Conservation (phyloP, 2,797 vertebrate genomes). For the Coendou prehensilis region DNA sequence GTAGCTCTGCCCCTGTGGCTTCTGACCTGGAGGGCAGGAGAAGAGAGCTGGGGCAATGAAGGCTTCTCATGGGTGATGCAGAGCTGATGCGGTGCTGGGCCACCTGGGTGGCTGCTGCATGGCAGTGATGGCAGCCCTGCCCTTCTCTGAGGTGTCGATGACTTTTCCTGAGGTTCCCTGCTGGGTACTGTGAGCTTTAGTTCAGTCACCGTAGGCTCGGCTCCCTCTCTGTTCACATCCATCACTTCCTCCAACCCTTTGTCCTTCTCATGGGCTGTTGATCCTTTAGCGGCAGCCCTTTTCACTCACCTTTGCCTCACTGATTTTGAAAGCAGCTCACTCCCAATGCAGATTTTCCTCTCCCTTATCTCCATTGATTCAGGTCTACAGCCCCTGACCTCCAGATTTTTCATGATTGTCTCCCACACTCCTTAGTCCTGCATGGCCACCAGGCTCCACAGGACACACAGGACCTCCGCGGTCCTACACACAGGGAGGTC, state of each 20-base stretch:
- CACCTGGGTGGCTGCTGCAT: not conserved
- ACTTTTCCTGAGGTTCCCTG: not conserved
- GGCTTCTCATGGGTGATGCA: not conserved
- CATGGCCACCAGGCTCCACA: not conserved
- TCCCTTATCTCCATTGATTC: too few relatives aligned
- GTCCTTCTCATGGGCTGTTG: not conserved
- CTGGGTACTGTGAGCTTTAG: not conserved
- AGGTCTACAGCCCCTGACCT: too few relatives aligned
- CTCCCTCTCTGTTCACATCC: too few relatives aligned
- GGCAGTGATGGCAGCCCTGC: accelerated
- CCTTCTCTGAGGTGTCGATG: not conserved
- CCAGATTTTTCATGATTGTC: not conserved
- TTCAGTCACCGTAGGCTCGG: not conserved
- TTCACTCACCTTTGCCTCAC: not conserved
- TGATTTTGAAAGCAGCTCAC: not conserved
- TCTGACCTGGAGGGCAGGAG: not conserved
- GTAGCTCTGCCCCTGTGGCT: not conserved
- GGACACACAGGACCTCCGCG: not conserved
- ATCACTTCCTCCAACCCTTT: not conserved
- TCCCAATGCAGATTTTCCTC: not conserved
- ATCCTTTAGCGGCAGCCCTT: not conserved
- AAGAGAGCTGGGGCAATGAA: too few relatives aligned
- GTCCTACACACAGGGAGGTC: not conserved
- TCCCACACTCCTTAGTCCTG: not conserved
- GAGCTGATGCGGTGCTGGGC: accelerated